phyloP scores from a whole-genome alignment of 2,888 invertebrate genomes.

The Fissipunctia ypsillon region DNA sequence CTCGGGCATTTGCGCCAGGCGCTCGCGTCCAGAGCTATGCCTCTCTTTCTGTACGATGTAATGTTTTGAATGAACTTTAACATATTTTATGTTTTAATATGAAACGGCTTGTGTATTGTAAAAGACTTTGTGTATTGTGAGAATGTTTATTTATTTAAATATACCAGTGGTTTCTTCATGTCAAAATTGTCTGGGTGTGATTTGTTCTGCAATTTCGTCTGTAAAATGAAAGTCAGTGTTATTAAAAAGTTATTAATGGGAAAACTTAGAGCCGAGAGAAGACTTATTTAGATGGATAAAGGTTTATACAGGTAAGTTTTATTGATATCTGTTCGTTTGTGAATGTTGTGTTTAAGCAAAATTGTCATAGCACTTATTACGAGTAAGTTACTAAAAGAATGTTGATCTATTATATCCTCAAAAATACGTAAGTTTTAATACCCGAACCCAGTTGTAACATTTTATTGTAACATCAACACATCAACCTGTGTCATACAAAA shows the following conservation, averaged over 20 bases:
- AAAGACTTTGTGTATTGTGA: constrained; percentile 34
- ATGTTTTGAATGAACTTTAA: constrained; percentile 48
- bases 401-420: neutral
- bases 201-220: constrained; percentile 23
- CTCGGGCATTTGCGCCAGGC: constrained; percentile 74
- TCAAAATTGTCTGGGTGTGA: constrained; percentile 34
- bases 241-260: constrained; percentile 52
- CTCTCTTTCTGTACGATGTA: constrained; percentile 40
- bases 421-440: neutral
- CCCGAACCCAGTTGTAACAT: too few species aligned
- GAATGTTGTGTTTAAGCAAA: neutral
- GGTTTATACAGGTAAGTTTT: constrained; percentile 45
- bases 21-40: constrained; percentile 55
- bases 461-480: constrained; percentile 2
- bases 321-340: neutral
- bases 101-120: constrained; percentile 26
- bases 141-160: constrained; percentile 30
- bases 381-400: neutral
- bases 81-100: constrained; percentile 35
- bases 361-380: too few species aligned
- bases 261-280: constrained; percentile 27
- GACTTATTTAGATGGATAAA: constrained; percentile 43
- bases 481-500: neutral
- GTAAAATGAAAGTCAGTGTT: constrained; percentile 48
- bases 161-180: constrained; percentile 3